Conservation (phyloP, 35 echinoderm and acorn worm genomes). For the Holothuria glaberrima region DNA sequence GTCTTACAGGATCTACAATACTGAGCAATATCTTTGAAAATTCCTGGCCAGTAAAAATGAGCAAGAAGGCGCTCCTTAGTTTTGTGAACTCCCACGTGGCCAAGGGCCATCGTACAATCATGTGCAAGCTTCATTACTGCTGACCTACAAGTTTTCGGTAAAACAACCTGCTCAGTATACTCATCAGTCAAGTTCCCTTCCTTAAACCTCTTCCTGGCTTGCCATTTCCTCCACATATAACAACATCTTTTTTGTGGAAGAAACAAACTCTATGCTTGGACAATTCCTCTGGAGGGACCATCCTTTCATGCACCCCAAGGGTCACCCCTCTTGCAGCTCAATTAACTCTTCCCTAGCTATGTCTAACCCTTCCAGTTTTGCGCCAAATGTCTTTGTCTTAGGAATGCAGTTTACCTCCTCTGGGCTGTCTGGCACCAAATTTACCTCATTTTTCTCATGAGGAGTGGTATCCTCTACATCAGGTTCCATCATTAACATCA, state of each 20-base stretch:
- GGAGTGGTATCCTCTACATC: no score
- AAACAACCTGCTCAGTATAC: slow-evolving; percentile 24
- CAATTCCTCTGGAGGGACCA: neutral
- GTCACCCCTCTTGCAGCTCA: neutral
- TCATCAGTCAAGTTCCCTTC: neutral
- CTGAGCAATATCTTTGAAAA: slow-evolving; percentile 21
- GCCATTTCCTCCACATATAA: slow-evolving; percentile 10
- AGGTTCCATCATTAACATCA: no score
- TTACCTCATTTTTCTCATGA: no score
- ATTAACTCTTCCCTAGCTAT: neutral
- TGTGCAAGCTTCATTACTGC: slow-evolving; percentile 29
- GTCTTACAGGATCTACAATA: slow-evolving; percentile 28
- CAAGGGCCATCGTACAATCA: slow-evolving; percentile 31
- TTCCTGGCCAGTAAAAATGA: slow-evolving; percentile 53
- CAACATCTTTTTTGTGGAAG: neutral
- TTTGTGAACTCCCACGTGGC: slow-evolving; percentile 33
- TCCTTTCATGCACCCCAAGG: neutral
- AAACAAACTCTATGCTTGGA: neutral
- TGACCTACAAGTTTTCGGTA: neutral
- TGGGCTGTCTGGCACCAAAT: no score
- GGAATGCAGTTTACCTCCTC: no score
- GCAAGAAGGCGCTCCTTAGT: slow-evolving; percentile 20
- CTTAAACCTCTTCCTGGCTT: neutral
- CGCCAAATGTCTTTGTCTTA: neutral
- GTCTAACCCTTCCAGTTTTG: neutral